Percentiles rank a stretch among this genome's conserved stretches.
Evolutionary conservation across 2,888 invertebrate species (phyloP).

Genomic region (Himalopsyche japonica): DNA sequence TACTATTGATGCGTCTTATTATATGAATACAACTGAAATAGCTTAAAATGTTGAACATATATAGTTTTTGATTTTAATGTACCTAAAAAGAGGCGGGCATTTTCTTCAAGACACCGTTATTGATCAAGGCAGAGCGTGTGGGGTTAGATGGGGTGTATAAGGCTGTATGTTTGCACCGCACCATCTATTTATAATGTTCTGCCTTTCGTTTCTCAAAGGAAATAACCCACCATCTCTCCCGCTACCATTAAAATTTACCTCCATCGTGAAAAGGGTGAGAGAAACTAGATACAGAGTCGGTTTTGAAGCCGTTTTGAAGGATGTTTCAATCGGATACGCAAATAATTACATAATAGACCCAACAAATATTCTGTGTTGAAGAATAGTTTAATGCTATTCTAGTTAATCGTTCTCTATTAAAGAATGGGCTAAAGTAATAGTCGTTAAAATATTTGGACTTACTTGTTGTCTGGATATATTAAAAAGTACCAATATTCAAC

Average conservation of each 20-base stretch:
- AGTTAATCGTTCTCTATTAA: too few species aligned
- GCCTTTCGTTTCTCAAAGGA: slow-evolving; percentile 39
- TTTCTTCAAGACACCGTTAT: not conserved
- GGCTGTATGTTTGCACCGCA: not conserved
- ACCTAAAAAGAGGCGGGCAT: not conserved
- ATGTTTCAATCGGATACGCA: too few species aligned
- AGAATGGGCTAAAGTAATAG: too few species aligned
- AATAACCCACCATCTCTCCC: slow-evolving; percentile 19
- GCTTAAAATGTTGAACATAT: too few species aligned
- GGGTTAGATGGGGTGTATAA: not conserved
- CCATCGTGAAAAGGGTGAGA: not conserved
- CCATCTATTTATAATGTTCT: slow-evolving; percentile 26
- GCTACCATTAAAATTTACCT: not conserved
- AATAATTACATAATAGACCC: too few species aligned
- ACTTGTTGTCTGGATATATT: too few species aligned
- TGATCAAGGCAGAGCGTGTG: not conserved
- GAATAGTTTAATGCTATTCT: too few species aligned
- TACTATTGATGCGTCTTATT: too few species aligned
- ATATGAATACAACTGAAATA: too few species aligned
- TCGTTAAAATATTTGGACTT: too few species aligned
- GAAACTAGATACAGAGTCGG: not conserved
- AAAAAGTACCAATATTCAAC: too few species aligned
- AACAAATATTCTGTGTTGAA: too few species aligned
- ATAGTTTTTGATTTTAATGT: not conserved
- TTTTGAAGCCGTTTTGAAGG: not conserved